A percentile compares a stretch with the other conserved stretches of the same genome.
These are phyloP conservation scores for Acomys russatus DNA, from an alignment of 2,797 vertebrate genomes.

Conservation along the genomic window DNA sequence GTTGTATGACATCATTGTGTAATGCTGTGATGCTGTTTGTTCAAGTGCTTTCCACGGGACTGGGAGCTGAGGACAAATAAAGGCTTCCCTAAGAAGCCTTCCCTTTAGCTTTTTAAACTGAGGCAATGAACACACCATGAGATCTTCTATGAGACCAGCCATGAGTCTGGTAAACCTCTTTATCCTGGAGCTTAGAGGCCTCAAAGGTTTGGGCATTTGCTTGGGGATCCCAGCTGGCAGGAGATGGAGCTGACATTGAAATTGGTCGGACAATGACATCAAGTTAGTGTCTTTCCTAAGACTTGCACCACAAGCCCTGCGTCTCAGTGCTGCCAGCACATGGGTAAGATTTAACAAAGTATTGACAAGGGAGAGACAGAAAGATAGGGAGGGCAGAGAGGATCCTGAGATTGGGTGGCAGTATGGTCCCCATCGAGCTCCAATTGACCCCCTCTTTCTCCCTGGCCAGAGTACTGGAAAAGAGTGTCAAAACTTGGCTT, in stretches of 20 bases:
- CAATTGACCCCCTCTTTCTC: neutral
- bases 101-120: conserved; percentile 40
- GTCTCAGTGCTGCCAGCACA: accelerated
- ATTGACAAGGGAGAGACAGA: neutral
- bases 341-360: neutral
- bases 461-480: neutral
- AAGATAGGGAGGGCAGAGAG: neutral
- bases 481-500: neutral
- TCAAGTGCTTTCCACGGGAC: neutral
- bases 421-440: too few species aligned
- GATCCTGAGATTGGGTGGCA: neutral
- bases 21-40: neutral
- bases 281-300: neutral
- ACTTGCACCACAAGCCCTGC: neutral
- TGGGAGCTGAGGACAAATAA: neutral
- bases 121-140: neutral
- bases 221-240: neutral
- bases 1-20: neutral
- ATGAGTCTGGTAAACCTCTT: neutral
- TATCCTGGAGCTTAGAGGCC: neutral
- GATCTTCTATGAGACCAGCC: neutral
- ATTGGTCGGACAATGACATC: neutral
- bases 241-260: neutral
- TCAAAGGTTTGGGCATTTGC: neutral
- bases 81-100: neutral